Conservation (phyloP, 2,797 vertebrate species). For the Telmatherina bonti region DNA sequence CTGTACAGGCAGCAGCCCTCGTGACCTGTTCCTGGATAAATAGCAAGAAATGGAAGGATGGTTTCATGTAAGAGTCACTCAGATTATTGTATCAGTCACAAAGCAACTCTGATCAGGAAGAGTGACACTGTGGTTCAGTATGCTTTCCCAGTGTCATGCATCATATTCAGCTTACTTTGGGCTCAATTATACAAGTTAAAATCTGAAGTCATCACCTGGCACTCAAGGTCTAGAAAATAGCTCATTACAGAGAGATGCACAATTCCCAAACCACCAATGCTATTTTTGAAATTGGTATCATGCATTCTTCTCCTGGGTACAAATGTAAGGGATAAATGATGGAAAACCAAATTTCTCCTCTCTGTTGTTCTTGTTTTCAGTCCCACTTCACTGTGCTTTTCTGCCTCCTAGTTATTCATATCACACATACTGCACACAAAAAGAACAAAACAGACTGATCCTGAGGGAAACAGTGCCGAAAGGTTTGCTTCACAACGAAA, state of each 20-base stretch:
- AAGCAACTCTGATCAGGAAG: neutral
- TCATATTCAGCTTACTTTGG: neutral
- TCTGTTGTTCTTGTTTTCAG: constrained; percentile 7
- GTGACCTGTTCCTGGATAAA: no score
- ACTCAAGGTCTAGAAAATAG: neutral
- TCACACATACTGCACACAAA: constrained; percentile 15
- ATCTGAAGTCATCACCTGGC: neutral
- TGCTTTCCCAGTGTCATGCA: neutral
- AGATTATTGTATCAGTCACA: no score
- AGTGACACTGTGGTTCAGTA: neutral
- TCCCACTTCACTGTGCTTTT: constrained; percentile 6
- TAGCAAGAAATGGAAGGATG: no score
- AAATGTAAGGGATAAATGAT: constrained; percentile 41
- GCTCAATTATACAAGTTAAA: neutral
- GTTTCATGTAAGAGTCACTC: no score
- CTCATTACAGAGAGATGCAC: neutral
- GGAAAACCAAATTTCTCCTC: constrained; percentile 11
- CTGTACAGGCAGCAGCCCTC: no score
- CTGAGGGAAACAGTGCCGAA: constrained; percentile 21
- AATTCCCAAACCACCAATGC: constrained; percentile 2
- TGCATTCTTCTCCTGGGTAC: neutral
- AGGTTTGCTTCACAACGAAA: constrained; percentile 25
- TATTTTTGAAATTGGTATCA: constrained; percentile 5
- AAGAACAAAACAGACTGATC: neutral
- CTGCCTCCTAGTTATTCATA: constrained; percentile 31